A percentile compares a stretch with the other conserved stretches of the same genome.
phyloP scores from a whole-genome alignment of 1,140 invertebrate species.

The Ostrea denselamellosa region DNA sequence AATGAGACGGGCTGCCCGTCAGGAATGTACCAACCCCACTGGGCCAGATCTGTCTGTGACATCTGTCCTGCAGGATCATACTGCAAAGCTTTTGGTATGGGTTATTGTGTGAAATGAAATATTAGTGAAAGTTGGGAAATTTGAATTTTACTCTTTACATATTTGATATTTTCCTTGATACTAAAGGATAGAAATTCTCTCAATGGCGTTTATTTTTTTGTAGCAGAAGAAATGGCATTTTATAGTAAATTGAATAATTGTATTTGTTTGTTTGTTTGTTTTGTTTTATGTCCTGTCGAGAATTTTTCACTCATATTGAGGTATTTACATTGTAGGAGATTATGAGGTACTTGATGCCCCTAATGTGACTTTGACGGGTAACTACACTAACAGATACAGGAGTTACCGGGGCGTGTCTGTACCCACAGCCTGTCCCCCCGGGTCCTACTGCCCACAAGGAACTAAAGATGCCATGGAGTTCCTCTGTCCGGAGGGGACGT shows the following conservation, averaged over 20 bases:
- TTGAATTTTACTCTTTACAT: background rate
- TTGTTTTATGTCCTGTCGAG: too few species aligned
- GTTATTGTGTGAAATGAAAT: background rate
- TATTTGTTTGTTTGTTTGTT: too few species aligned
- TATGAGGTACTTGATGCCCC: constrained; percentile 72
- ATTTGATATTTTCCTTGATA: too few species aligned
- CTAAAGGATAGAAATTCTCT: too few species aligned
- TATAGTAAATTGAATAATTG: too few species aligned
- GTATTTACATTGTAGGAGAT: constrained; percentile 67
- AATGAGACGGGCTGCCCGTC: constrained; percentile 76
- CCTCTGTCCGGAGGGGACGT: constrained; percentile 71
- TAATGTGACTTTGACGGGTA: constrained; percentile 69
- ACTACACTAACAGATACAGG: constrained; percentile 71
- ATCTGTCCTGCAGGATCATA: constrained; percentile 73
- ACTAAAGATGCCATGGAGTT: constrained; percentile 68
- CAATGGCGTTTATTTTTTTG: too few species aligned
- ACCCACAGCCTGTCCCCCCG: constrained; percentile 71
- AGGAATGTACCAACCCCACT: constrained; percentile 74
- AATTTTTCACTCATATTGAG: too few species aligned
- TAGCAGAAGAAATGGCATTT: too few species aligned
- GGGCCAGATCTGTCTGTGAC: constrained; percentile 70
- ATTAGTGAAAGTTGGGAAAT: background rate
- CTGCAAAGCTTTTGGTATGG: constrained; percentile 74
- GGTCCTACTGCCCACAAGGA: constrained; percentile 74
- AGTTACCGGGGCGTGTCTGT: constrained; percentile 75